Evolutionary conservation across 2,113 vertebrate species (phyloP).

Genomic region (Gnathochromis pfefferi): DNA sequence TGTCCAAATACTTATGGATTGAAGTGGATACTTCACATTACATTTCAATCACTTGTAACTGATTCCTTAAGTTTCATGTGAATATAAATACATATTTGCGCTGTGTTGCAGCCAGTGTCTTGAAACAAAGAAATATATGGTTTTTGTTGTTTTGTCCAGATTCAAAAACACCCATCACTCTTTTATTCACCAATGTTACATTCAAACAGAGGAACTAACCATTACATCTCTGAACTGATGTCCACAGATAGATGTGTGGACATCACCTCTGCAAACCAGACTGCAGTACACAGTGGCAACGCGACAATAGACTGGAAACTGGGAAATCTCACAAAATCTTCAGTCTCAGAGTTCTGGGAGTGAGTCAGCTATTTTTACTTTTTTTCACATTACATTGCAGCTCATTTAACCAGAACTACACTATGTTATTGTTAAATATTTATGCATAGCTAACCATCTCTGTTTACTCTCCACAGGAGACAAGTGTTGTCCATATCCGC

Average conservation of each 20-base stretch:
- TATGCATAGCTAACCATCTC: background rate
- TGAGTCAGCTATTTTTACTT: constrained; percentile 12
- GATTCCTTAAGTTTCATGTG: background rate
- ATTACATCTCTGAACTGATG: background rate
- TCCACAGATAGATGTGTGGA: constrained; percentile 24
- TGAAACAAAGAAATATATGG: background rate
- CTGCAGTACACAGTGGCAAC: background rate
- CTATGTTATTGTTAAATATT: background rate
- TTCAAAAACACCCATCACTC: background rate
- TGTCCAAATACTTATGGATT: background rate
- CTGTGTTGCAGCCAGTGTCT: background rate
- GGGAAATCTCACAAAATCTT: constrained; percentile 1
- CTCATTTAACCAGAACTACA: background rate
- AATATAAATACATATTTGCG: background rate
- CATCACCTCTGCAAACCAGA: background rate
- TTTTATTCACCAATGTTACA: background rate
- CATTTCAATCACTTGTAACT: background rate
- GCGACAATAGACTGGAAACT: background rate
- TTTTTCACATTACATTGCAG: background rate
- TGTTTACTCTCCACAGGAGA: background rate
- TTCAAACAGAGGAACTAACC: background rate
- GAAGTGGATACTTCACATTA: background rate
- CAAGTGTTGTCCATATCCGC: constrained; percentile 74
- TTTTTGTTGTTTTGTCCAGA: background rate
- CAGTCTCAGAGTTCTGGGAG: constrained; percentile 56